Conservation (phyloP, 2,113 vertebrate species). For the Physeter macrocephalus region DNA sequence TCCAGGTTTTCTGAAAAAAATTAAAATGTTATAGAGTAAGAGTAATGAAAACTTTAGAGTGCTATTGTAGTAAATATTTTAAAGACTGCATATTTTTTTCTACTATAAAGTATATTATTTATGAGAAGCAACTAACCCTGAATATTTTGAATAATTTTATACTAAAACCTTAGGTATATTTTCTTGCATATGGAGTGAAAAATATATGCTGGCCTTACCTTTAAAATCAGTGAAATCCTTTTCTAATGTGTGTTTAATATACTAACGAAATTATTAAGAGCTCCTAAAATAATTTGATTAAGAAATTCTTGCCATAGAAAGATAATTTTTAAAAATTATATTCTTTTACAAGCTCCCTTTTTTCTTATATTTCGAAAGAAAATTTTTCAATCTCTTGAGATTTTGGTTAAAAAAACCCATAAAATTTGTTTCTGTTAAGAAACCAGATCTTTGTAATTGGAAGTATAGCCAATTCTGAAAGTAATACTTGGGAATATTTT, state of each 20-base stretch:
- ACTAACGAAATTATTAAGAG: conserved; percentile 1
- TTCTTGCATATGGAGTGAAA: not conserved
- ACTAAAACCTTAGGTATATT: not conserved
- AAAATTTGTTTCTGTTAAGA: not conserved
- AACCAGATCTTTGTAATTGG: not conserved
- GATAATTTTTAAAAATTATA: not conserved
- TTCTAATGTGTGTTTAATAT: not conserved
- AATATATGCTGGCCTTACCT: not conserved
- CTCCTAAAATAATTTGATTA: conserved; percentile 30
- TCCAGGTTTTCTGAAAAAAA: not conserved
- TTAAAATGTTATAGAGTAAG: not conserved
- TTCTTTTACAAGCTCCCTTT: not conserved
- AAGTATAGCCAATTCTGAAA: not conserved
- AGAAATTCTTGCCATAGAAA: not conserved
- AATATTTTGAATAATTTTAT: conserved; percentile 1
- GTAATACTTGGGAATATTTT: not conserved
- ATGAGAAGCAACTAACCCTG: not conserved
- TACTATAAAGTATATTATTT: not conserved
- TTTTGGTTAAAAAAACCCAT: not conserved
- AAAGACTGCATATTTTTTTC: not conserved
- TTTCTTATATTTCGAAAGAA: not conserved
- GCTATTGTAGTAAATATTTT: not conserved
- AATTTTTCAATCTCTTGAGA: not conserved
- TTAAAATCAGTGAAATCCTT: not conserved
- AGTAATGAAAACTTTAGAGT: not conserved